phyloP scores from a whole-genome alignment of 2,113 vertebrate genomes.

The Panthera tigris region DNA sequence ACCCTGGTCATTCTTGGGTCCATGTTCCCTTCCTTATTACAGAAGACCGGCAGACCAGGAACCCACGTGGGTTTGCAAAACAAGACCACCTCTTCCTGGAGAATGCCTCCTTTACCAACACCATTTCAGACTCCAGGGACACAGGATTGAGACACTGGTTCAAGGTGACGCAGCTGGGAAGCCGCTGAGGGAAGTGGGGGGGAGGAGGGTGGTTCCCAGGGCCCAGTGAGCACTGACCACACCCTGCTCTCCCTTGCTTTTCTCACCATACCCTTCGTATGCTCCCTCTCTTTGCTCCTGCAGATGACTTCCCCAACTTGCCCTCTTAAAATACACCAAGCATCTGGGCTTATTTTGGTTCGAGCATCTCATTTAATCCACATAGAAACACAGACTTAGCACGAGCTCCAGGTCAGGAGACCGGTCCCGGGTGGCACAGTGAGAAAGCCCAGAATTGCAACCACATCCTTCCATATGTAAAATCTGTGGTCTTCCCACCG shows the following conservation, averaged over 20 bases:
- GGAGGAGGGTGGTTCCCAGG: neutral
- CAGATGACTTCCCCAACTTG: neutral
- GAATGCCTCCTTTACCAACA: neutral
- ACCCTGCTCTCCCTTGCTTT: neutral
- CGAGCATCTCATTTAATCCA: neutral
- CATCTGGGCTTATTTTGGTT: neutral
- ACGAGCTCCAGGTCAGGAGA: neutral
- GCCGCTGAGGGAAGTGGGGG: fast-evolving
- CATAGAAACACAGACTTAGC: neutral
- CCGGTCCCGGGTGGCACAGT: neutral
- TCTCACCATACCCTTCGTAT: neutral
- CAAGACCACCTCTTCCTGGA: neutral
- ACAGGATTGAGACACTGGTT: neutral
- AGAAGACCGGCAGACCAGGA: neutral
- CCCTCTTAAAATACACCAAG: neutral
- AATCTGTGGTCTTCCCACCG: too few relatives aligned
- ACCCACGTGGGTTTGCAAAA: neutral
- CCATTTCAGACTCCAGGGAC: neutral
- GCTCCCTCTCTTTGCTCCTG: neutral
- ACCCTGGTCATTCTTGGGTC: neutral
- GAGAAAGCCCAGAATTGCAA: too few relatives aligned
- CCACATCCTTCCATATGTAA: neutral
- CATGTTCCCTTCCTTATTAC: neutral
- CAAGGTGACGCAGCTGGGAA: neutral
- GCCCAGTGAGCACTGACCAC: neutral